Conservation (phyloP, 2,113 vertebrate species). For the Rattus rattus region DNA sequence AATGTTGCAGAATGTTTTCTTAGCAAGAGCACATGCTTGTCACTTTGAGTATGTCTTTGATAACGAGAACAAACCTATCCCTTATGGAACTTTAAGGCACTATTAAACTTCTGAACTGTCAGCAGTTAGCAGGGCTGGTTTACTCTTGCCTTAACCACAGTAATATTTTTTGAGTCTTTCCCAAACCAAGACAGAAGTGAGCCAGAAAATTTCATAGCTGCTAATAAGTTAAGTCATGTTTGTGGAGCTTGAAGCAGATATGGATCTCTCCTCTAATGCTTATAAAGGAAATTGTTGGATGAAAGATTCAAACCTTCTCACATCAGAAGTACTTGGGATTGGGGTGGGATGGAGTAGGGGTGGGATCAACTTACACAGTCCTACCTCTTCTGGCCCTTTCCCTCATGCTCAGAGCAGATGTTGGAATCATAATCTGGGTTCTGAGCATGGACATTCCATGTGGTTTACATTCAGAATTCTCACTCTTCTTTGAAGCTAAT, state of each 20-base stretch:
- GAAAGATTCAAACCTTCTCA: slow-evolving; percentile 1
- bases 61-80: slow-evolving; percentile 38
- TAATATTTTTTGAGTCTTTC: slow-evolving; percentile 71
- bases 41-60: slow-evolving; percentile 43
- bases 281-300: slow-evolving; percentile 57
- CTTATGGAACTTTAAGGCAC: slow-evolving; percentile 50
- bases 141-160: slow-evolving; percentile 50
- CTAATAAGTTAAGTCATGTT: slow-evolving; percentile 52
- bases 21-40: slow-evolving; percentile 38
- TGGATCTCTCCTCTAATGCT: not conserved
- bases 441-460: slow-evolving; percentile 82
- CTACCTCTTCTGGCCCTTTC: slow-evolving; percentile 81
- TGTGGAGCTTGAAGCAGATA: not conserved
- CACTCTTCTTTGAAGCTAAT: slow-evolving; percentile 87
- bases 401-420: slow-evolving; percentile 83
- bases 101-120: slow-evolving; percentile 64
- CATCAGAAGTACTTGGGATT: slow-evolving; percentile 77
- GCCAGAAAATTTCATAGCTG: slow-evolving; percentile 54
- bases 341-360: not conserved
- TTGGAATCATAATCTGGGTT: slow-evolving; percentile 82
- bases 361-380: slow-evolving; percentile 68
- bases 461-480: slow-evolving; percentile 84
- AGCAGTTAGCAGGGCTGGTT: slow-evolving; percentile 53
- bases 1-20: slow-evolving; percentile 53
- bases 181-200: slow-evolving; percentile 59